Base-by-base conservation (phyloP, 2,113 vertebrate species). In the Chauna torquata region DNA sequence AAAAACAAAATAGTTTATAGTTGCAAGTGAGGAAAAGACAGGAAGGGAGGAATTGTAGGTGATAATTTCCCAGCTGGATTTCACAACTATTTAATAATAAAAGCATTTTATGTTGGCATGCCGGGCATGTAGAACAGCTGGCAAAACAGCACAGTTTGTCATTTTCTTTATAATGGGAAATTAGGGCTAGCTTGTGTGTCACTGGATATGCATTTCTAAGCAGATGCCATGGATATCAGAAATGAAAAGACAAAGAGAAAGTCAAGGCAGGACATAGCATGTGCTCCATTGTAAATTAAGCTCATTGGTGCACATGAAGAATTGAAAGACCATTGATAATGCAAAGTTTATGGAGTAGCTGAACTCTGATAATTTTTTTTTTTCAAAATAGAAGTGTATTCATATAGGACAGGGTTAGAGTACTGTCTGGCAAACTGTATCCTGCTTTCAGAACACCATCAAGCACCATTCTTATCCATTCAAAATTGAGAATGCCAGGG, bases 41-140 rank as follows among this genome's bases (percentile, higher is more conserved):
- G 80, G 84, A 95, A 86, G 79, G 70, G 75, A 82, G 91, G 68
- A 96, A 96, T 85, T 86, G 94, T 88, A 96, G 94, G 94, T 97
- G 94, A 92, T 57, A 70, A 93, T 94, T 91, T 91, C 92, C 78
- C 96, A 92, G 97, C 62, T 96, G 93, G 92, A 96, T 95, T 94
- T 96, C 91, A 94, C 84, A 94, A 83, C 85, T 93, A 94, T 92
- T 96, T 95, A 88, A 92, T 94, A 97, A 93, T 65, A 82, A 42
- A 71, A 94, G 88, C 90, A 82, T 96, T 76, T 96, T 55, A 52
- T 66, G 87, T 68, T 62, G 77, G 88, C 58, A 62, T 69, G 66
- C 78, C 6, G 16, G 75, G 65, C 88, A 77, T 40, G 66, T 16
- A 57, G 87, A 96, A 96, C 97, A 98, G 97, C 97, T 97, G 97